Evolutionary conservation across 1,140 invertebrate species (phyloP).

Genomic region (Ceratitis capitata): DNA sequence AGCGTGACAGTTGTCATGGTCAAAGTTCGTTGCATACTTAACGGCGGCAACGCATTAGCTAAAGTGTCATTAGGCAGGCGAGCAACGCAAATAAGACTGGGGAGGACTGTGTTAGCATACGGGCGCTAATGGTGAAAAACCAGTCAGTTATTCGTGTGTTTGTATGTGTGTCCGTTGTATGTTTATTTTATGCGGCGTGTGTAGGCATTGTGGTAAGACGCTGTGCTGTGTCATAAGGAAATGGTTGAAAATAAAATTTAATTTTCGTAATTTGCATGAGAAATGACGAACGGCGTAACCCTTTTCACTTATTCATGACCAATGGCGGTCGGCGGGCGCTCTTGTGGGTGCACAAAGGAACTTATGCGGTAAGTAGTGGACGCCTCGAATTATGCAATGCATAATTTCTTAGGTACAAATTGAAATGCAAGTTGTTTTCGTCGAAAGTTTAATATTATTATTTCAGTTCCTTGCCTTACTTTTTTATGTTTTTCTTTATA

Average conservation of each 20-base stretch:
- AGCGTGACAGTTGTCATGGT: conserved; percentile 35
- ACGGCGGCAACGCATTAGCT: conserved; percentile 27
- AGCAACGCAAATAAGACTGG: not conserved
- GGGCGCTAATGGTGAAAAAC: too few species aligned
- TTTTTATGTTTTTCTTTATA: not conserved
- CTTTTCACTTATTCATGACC: conserved; percentile 38
- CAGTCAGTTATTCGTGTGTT: too few species aligned
- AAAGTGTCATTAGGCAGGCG: conserved; percentile 30
- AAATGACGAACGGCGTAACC: conserved; percentile 35
- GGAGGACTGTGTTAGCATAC: too few species aligned
- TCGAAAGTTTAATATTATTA: not conserved
- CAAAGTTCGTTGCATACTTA: conserved; percentile 40
- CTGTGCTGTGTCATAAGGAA: conserved; percentile 36
- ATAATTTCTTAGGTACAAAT: conserved; percentile 37
- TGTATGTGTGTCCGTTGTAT: too few species aligned
- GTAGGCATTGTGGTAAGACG: conserved; percentile 12
- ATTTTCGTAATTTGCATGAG: conserved; percentile 38
- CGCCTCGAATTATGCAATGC: conserved; percentile 2
- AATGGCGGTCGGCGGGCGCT: not conserved
- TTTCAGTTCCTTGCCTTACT: not conserved
- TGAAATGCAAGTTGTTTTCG: conserved; percentile 28
- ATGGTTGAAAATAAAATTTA: conserved; percentile 34
- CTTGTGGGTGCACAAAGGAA: not conserved
- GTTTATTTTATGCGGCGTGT: not conserved
- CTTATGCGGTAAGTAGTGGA: not conserved